Percentiles rank a stretch among this genome's conserved stretches.
These are phyloP conservation scores for Lutraria rhynchaena DNA, from an alignment of 1,140 invertebrate species.

Conservation along the genomic window DNA sequence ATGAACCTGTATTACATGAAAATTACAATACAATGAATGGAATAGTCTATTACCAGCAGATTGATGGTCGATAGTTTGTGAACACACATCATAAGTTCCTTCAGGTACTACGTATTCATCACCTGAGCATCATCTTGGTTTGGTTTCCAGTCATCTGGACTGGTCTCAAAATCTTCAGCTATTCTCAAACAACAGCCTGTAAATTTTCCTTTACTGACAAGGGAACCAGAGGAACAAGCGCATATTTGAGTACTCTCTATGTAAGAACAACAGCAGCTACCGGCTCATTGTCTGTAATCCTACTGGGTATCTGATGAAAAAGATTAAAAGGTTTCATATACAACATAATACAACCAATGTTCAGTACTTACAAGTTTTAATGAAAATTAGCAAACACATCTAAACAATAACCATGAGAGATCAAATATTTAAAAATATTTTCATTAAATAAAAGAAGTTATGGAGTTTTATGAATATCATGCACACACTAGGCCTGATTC, in stretches of 20 bases:
- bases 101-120: constrained; percentile 99
- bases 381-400: no score
- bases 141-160: constrained; percentile 98
- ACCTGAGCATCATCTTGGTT: constrained; percentile 87
- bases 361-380: no score
- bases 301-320: constrained; percentile 45
- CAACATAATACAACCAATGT: no score
- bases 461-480: no score
- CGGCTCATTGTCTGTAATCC: constrained; percentile 82
- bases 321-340: no score
- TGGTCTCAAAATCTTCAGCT: constrained; percentile 98
- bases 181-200: constrained; percentile 93
- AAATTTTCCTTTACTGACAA: constrained; percentile 89
- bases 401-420: no score
- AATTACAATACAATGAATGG: no score
- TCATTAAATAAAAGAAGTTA: no score
- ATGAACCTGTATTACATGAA: no score
- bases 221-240: constrained; percentile 91
- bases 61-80: constrained; percentile 86
- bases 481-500: no score
- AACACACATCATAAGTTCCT: constrained; percentile 98
- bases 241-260: constrained; percentile 97
- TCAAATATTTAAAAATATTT: no score
- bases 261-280: constrained; percentile 96
- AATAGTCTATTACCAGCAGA: constrained; percentile 75